Percentiles rank a stretch among this genome's conserved stretches.
Conservation (phyloP, 64 coral and sea anemone species). For the Stylophora pistillata region DNA sequence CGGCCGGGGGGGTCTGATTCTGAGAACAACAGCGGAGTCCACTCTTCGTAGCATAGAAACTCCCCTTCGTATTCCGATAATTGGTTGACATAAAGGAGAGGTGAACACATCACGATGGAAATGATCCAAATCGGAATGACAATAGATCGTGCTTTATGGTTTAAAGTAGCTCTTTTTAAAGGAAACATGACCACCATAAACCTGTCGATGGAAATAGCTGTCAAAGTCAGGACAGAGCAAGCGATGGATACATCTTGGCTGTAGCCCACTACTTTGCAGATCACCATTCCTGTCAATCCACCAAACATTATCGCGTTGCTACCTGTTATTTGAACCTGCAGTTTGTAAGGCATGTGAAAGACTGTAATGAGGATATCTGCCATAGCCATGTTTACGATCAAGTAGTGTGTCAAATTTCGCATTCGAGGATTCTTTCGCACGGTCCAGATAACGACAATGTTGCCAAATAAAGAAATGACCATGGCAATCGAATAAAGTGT, state of each 20-base stretch:
- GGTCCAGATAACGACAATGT: constrained; percentile 48
- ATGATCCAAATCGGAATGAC: constrained; percentile 44
- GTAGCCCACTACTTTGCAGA: constrained; percentile 69
- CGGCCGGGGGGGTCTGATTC: background rate
- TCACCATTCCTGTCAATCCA: background rate
- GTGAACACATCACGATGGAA: constrained; percentile 48
- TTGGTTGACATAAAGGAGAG: constrained; percentile 74
- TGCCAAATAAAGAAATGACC: constrained; percentile 46
- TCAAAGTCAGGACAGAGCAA: constrained; percentile 58
- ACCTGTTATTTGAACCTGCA: constrained; percentile 41
- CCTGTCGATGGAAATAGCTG: constrained; percentile 59
- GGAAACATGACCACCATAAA: constrained; percentile 63
- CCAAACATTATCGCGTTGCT: background rate
- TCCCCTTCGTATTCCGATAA: constrained; percentile 9
- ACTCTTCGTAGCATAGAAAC: constrained; percentile 60
- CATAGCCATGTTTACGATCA: constrained; percentile 78
- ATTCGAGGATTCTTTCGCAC: constrained; percentile 66
- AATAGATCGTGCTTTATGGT: constrained; percentile 20
- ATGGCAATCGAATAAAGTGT: constrained; percentile 34
- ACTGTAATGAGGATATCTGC: constrained; percentile 65
- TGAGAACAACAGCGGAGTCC: constrained; percentile 41
- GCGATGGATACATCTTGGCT: constrained; percentile 65
- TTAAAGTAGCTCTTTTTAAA: constrained; percentile 54
- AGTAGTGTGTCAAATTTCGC: constrained; percentile 62
- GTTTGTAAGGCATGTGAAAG: constrained; percentile 75